Evolutionary conservation across 2,888 invertebrate species (phyloP), one percentile per base, ranked within the genome.

Genomic region (Rhagonycha fulva): DNA sequence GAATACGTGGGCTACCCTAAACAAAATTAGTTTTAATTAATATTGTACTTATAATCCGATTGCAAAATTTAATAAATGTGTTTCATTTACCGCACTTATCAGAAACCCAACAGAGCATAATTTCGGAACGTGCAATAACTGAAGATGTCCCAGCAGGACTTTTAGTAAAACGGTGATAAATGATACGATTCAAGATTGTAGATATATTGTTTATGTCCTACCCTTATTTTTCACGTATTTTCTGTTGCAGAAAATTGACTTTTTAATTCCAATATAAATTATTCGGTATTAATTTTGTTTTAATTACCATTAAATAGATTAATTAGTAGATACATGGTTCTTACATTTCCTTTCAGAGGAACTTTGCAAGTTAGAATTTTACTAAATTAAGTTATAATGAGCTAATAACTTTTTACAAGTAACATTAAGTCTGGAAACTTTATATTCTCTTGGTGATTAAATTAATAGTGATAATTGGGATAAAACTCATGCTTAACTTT

Each of bases 111-210:
- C 76, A 72, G 71, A 74, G 68, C 68, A 76, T 73, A 76, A 76
- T 74, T 76, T 76, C 63, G 66, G 32, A 66, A 76, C 76, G 76
- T 74, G 76, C 63, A 76, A 76, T 76, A 76, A 74, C 76, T 74
- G 70, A 71, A 76, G 74, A 76, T 74, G 76, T 76, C 76, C 68
- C 76, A 69, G 74, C 63, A 76, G 74, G 71, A 68, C 63, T 76
- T 74, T 74, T 74, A 30, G 71, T 76, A 74, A 76, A 71, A 66
- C 76, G 62, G 62, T 76, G 76, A 76, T 76, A 76, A 76, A 76
- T 76, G 76, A 76, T 71, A 74, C 62, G 62, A 68, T 71, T 74
- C 66, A 68, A 74, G 74, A 74, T 74, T 76, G 74, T 26, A 61
- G 63, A 68, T 73, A 76, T 74, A 76, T 76, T 68, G 76, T 76